Base-by-base conservation (phyloP, 2,888 invertebrate genomes). In the Laspeyria flexula region DNA sequence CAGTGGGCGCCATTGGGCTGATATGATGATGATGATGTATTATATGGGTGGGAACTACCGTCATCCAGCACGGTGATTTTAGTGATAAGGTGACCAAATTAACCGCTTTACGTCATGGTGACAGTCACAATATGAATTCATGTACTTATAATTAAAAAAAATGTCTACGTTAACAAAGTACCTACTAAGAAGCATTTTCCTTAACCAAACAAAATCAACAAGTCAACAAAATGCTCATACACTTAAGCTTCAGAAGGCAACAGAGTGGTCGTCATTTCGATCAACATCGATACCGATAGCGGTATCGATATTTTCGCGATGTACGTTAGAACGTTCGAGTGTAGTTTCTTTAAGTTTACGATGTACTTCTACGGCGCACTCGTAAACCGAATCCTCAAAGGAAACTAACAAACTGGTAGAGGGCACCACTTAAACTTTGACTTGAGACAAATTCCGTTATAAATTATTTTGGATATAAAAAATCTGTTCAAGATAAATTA, bases 311-410 rank as follows among this genome's bases (percentile, higher is more conserved):
- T 70, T 58, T 57, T 55, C 35, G 55, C 54, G 44, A 70, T 64
- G 60, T 48, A 6, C 25, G 21, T 5, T 2, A 55, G 51, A 60
- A 60, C 57, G 49, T 48, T 66, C 42, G 44, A 29, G 44, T 48
- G 55, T 68, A 66, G 54, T 68, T 68, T 52, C 73, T 75, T 72
- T 65, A 77, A 78, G 70, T 83, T 83, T 83, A 83, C 85, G 81
- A 77, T 80, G 75, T 79, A 34, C 34, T 69, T 60, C 55, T 52
- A 57, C 55, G 37, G 58, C 37, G 37, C 51, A 53, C 56, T 70
- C 81, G 79, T 84, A 83, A 83, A 84, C 73, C 63, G 73, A 81
- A 84, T 80, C 72, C 83, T 80, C 85, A 73, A 78, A 81, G 83
- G 76, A 73, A 79, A 72, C 77, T 79, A 79, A 79, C 77, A 71